Base-by-base conservation (phyloP, 2,797 vertebrate species). In the Etheostoma nigrum region DNA sequence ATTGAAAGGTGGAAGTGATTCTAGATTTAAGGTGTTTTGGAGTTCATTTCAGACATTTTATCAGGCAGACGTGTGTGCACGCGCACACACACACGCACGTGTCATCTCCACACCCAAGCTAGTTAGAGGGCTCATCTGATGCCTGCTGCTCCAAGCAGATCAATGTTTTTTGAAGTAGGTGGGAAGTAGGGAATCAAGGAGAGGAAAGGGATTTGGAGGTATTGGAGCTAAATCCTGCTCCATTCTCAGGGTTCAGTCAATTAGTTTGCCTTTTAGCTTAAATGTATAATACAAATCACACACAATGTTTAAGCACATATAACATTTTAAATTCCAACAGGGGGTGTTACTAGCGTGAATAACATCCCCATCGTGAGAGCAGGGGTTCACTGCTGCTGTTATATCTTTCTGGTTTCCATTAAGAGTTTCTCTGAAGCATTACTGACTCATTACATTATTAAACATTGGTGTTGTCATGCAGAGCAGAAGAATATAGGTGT, bases 131-230 rank as follows among this genome's bases (percentile, higher is more conserved):
- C 76, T 81, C 58, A 48, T 81, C 70, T 81, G 67, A 81, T 25
- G 67, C 51, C 75, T 15, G 57, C 45, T 60, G 76, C 72, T 69
- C 61, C 64, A 70, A 66, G 78, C 74, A 61, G 78, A 83, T 78
- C 79, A 21, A 91, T 91, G 82, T 47, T 64, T 68, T 72, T 72
- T 62, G 74, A 70, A 62, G 63, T 27, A 63, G 77, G 36, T 60
- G 68, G 69, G 76, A 54, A 27, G 59, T 7, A 21, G 51, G 47
- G 81, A 66, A 73, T 71, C 25, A 60, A 42, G 49, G 19, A 33
- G 12, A 47, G 62, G 25, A 72, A 67, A 27, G 23, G 57, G 45
- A 71, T 52, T 45, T 6, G 30, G 21, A 13, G 21, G 21, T 23
- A 1, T 23, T 23, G 21, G 21, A 23, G 21, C 21, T 23, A 23